Evolutionary conservation across 23 tunicate species (phyloP).

Genomic region (Aplidium turbinatum): DNA sequence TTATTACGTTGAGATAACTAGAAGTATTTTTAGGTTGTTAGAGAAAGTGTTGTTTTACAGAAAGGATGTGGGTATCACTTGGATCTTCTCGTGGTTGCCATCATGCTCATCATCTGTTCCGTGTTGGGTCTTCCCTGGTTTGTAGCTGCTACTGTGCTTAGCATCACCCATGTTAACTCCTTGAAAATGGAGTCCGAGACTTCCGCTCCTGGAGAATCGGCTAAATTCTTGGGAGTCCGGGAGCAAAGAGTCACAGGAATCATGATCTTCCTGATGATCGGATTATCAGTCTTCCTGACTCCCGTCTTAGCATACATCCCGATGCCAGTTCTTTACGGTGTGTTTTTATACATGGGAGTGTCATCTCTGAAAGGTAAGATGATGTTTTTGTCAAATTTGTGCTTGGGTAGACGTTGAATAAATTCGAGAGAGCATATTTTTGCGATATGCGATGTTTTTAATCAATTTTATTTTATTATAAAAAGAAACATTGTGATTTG

Average conservation of each 20-base stretch:
- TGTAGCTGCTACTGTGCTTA: conserved; percentile 96
- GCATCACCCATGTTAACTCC: conserved; percentile 99
- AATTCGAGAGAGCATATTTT: too few relatives aligned
- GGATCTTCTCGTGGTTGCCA: conserved; percentile 85
- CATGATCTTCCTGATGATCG: conserved; percentile 92
- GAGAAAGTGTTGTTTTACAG: too few relatives aligned
- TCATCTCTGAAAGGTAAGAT: conserved; percentile 81
- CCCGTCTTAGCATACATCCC: conserved; percentile 85
- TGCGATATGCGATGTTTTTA: too few relatives aligned
- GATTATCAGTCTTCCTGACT: conserved; percentile 87
- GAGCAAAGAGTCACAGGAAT: conserved; percentile 98
- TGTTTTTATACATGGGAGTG: conserved; percentile 97
- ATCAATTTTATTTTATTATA: too few relatives aligned
- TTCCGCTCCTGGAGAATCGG: conserved; percentile 92
- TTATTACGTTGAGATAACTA: too few relatives aligned
- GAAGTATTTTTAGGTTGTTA: too few relatives aligned
- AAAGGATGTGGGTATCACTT: conserved; percentile 97
- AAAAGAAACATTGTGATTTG: too few relatives aligned
- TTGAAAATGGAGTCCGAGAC: conserved; percentile 87
- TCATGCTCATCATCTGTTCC: conserved; percentile 93
- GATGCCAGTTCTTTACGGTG: conserved; percentile 97
- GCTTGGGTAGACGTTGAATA: too few relatives aligned
- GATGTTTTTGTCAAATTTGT: not conserved
- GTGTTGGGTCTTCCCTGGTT: conserved; percentile 97
- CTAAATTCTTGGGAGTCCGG: conserved; percentile 84